Evolutionary conservation across 2,888 invertebrate genomes (phyloP).

Genomic region (Callyntrura sp.): DNA sequence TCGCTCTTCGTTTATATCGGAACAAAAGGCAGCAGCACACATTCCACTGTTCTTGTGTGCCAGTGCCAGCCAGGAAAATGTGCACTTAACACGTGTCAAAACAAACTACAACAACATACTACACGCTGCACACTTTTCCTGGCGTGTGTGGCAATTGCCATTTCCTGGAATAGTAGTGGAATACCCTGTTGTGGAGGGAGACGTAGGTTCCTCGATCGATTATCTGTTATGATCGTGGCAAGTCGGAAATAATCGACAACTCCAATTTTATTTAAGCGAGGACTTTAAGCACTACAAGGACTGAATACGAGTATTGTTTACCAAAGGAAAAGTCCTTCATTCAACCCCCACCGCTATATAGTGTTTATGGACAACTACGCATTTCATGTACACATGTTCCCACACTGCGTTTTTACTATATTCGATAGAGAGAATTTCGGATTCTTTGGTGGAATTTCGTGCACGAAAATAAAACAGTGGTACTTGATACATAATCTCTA

Average conservation of each 20-base stretch:
- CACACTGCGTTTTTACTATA: constrained; percentile 29
- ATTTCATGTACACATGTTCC: constrained; percentile 42
- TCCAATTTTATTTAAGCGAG: neutral
- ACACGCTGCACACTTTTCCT: neutral
- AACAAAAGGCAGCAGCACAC: neutral
- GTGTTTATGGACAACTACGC: constrained; percentile 60
- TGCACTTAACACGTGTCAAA: constrained; percentile 9
- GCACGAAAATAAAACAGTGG: constrained; percentile 15
- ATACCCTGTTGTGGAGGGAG: neutral
- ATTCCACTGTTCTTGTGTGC: no score
- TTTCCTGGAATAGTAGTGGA: constrained; percentile 40
- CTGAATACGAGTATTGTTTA: constrained; percentile 47
- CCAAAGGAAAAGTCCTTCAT: constrained; percentile 57
- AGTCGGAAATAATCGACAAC: constrained; percentile 48
- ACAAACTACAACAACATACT: neutral
- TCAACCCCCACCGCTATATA: constrained; percentile 55
- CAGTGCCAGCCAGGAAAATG: no score
- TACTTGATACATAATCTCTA: constrained; percentile 45
- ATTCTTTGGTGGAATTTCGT: no score
- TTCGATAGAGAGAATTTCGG: neutral
- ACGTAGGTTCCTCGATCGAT: constrained; percentile 40
- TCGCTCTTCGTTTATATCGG: no score
- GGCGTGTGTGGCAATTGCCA: constrained; percentile 35
- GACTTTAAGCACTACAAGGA: neutral
- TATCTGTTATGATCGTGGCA: neutral